phyloP scores from a whole-genome alignment of 2,888 invertebrate species.

The Xanthia icteritia region DNA sequence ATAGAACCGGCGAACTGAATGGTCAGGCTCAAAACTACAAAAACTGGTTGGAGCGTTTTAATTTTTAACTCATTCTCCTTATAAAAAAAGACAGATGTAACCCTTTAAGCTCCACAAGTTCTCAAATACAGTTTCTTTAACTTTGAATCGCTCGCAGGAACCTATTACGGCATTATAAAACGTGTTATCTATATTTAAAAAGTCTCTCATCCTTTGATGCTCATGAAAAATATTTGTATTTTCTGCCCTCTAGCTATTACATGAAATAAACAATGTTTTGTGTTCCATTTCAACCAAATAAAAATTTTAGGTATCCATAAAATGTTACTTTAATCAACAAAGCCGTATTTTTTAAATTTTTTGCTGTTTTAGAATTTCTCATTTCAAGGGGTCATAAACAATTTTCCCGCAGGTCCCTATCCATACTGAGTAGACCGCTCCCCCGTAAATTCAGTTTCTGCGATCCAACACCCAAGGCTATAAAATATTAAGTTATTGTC shows the following conservation, averaged over 20 bases:
- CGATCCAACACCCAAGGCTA: constrained; percentile 71
- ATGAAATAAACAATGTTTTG: constrained; percentile 10
- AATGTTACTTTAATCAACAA: constrained; percentile 41
- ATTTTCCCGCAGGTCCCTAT: constrained; percentile 73
- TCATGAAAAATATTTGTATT: constrained; percentile 14
- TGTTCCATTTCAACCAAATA: constrained; percentile 8
- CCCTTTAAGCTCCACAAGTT: constrained; percentile 6
- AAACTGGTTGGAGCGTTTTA: neutral
- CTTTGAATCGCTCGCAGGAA: constrained; percentile 17
- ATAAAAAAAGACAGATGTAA: constrained; percentile 1
- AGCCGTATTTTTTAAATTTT: constrained; percentile 27
- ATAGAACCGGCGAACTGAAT: neutral
- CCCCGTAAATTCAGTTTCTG: constrained; percentile 75
- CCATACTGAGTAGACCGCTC: constrained; percentile 70
- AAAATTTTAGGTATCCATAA: constrained; percentile 6
- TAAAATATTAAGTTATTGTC: constrained; percentile 80
- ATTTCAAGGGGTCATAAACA: constrained; percentile 76
- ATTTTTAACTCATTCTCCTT: neutral
- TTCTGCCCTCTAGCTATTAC: constrained; percentile 18
- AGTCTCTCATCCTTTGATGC: constrained; percentile 8
- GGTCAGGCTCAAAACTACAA: neutral
- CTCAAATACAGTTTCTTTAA: constrained; percentile 19
- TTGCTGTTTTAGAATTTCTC: constrained; percentile 64
- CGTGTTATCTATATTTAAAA: constrained; percentile 9
- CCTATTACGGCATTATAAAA: constrained; percentile 21